These are phyloP conservation scores for Dioctria linearis DNA, from an alignment of 2,888 invertebrate genomes.

Conservation along the genomic window DNA sequence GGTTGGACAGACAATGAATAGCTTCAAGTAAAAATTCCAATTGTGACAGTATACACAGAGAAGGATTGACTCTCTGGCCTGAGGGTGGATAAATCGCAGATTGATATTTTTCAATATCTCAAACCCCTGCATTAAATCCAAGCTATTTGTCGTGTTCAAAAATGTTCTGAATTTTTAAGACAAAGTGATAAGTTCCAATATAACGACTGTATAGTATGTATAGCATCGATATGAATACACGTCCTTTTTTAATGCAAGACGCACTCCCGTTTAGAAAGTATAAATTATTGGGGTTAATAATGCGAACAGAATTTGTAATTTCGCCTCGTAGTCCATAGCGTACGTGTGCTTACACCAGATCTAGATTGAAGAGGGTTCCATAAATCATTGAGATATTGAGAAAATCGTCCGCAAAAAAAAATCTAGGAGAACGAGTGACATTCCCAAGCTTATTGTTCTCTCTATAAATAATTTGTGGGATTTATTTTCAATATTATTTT, in stretches of 20 bases:
- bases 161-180: constrained; percentile 14
- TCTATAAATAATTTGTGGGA: constrained; percentile 54
- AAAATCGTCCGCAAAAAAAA: background rate
- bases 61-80: constrained; percentile 14
- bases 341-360: constrained; percentile 1
- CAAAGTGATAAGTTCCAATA: constrained; percentile 28
- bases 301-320: constrained; percentile 49
- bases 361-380: constrained; percentile 21
- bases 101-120: constrained; percentile 51
- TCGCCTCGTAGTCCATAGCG: constrained; percentile 2
- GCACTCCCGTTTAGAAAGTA: constrained; percentile 11
- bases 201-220: background rate
- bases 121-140: constrained; percentile 5
- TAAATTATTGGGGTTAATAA: constrained; percentile 44
- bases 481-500: constrained; percentile 52
- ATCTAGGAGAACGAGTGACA: constrained; percentile 15
- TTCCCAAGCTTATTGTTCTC: constrained; percentile 16
- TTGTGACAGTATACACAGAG: background rate
- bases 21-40: constrained; percentile 27
- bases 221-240: background rate
- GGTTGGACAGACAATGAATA: background rate
- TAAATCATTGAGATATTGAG: constrained; percentile 37
- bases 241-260: constrained; percentile 32
- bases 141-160: constrained; percentile 23
- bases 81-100: constrained; percentile 32